Conservation (phyloP, 2,888 invertebrate genomes). For the Pristionchus entomophagus region DNA sequence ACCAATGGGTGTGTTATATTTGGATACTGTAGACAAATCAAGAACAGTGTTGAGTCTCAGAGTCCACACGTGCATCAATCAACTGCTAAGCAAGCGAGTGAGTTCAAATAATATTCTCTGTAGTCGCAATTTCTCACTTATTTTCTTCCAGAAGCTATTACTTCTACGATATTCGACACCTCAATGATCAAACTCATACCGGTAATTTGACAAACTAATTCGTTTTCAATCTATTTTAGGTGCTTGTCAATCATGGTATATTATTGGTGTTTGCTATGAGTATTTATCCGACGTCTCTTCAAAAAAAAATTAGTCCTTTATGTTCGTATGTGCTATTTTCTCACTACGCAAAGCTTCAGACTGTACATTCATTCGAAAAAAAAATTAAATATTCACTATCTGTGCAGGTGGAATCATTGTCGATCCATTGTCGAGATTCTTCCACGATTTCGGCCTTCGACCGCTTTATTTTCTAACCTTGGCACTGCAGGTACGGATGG, state of each 20-base stretch:
- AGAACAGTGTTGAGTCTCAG: not conserved
- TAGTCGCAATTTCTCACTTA: not conserved
- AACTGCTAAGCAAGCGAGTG: not conserved
- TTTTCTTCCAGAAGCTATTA: not conserved
- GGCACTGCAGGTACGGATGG: not conserved
- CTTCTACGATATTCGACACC: not conserved
- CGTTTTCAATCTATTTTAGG: not conserved
- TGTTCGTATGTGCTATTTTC: not conserved
- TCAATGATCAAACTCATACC: not conserved
- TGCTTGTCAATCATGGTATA: not conserved
- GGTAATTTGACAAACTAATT: not conserved
- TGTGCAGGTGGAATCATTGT: not conserved
- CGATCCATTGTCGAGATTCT: not conserved
- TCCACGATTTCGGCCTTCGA: conserved; percentile 7
- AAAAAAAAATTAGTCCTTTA: no score
- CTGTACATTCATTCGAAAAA: no score
- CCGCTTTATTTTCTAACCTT: not conserved
- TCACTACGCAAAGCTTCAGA: not conserved
- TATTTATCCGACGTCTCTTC: not conserved
- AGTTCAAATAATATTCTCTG: not conserved
- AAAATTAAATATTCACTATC: no score
- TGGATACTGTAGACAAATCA: no score
- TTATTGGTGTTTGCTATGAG: not conserved
- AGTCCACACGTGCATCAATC: not conserved
- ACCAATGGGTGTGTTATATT: no score